Conservation (phyloP, 30 jellyfish, hydroid and myxozoan genomes). For the Sanderia malayensis region DNA sequence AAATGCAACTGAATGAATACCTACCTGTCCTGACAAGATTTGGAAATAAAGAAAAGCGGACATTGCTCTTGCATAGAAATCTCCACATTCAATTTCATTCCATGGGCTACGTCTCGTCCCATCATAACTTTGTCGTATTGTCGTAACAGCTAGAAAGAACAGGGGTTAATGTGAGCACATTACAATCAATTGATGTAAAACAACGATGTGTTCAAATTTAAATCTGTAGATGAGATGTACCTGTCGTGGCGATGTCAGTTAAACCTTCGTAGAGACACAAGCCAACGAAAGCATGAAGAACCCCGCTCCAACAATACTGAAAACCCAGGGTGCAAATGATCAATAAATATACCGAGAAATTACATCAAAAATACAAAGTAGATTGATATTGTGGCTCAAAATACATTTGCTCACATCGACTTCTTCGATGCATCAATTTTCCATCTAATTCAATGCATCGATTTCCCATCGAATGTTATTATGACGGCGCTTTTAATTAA, state of each 20-base stretch:
- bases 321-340: constrained; percentile 4
- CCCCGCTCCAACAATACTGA: constrained; percentile 92
- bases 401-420: too few species aligned
- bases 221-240: constrained; percentile 15
- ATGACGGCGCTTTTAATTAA: too few species aligned
- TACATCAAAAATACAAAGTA: too few species aligned
- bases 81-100: constrained; percentile 98
- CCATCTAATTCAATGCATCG: too few species aligned
- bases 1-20: too few species aligned
- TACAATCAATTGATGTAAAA: too few species aligned
- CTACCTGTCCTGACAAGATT: constrained; percentile 87
- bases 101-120: constrained; percentile 99
- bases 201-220: neutral
- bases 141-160: constrained; percentile 63
- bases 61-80: constrained; percentile 92
- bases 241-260: constrained; percentile 47
- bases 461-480: too few species aligned
- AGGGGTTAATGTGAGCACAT: too few species aligned
- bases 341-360: too few species aligned
- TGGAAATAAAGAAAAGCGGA: constrained; percentile 70
- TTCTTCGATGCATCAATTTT: too few species aligned
- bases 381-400: too few species aligned
- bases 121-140: constrained; percentile 74
- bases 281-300: constrained; percentile 79
- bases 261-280: constrained; percentile 69